Percentiles rank a stretch among this genome's conserved stretches.
Conservation (phyloP, 2,888 invertebrate species). For the Athrips mouffetella region DNA sequence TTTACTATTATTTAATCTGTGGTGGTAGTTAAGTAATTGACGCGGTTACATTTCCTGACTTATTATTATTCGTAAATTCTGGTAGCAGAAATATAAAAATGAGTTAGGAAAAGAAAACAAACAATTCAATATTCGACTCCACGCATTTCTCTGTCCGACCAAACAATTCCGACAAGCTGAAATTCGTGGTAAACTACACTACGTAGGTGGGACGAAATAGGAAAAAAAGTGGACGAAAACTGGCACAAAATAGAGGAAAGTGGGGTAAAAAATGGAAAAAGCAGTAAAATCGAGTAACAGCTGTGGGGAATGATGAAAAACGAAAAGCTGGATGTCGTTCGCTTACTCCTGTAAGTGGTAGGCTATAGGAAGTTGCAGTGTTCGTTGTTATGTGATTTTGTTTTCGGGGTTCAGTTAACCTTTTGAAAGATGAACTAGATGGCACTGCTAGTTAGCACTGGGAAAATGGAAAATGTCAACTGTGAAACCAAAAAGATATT, state of each 20-base stretch:
- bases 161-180: constrained; percentile 31
- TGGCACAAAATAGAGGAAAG: constrained; percentile 3
- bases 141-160: constrained; percentile 19
- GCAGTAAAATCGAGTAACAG: constrained; percentile 1
- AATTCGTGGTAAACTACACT: constrained; percentile 40
- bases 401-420: too few relatives aligned
- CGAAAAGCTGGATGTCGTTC: constrained; percentile 1
- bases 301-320: constrained; percentile 8
- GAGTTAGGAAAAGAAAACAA: too few relatives aligned
- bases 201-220: constrained; percentile 20
- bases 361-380: too few relatives aligned
- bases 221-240: constrained; percentile 2
- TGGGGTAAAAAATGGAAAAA: constrained; percentile 6
- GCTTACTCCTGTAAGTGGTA: constrained; percentile 16
- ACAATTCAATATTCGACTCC: constrained; percentile 24
- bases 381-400: neutral
- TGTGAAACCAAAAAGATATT: too few relatives aligned
- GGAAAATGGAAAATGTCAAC: too few relatives aligned
- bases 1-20: too few relatives aligned
- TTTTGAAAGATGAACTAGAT: too few relatives aligned
- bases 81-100: too few relatives aligned
- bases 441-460: too few relatives aligned
- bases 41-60: too few relatives aligned
- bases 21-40: too few relatives aligned
- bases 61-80: too few relatives aligned